Evolutionary conservation across 1,140 invertebrate genomes (phyloP), one percentile per base, ranked within the genome.

Genomic region (Trichonephila inaurata): DNA sequence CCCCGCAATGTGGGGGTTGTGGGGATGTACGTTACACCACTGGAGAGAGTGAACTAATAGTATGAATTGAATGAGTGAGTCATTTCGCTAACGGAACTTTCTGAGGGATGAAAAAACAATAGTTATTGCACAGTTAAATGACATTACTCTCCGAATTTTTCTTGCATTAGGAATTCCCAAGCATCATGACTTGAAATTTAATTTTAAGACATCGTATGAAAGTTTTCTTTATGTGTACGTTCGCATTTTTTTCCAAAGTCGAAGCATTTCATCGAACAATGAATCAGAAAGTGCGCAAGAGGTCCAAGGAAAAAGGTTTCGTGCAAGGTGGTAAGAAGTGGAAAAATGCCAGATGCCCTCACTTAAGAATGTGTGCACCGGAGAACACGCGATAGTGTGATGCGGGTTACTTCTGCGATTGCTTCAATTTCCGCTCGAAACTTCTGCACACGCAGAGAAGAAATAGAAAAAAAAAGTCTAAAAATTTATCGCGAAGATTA

Each of bases 401-500:
- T 87, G 85, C 85, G 28, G 85, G 85, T 64, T 87, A 66, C 51
- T 61, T 87, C 28, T 24, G 44, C 44, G 83, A 86, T 86, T 62
- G 60, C n/a, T 64, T 64, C 85, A 87, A 87, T 87, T 87, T 87
- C 85, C 85, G 85, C 61, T 28, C 51, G 8, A 19, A 51, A 58
- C 21, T 62, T 62, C 51, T 64, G 33, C 12, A 60, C 58, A 87
- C 58, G 61, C n/a, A 87, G 24, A 3, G 19, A 16, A 40, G 85
- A 64, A 21, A 60, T 51, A n/a, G 12, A n/a, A 40, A 24, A 40
- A 77, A 24, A 40, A 77, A n/a, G 18, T 16, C 24, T 24, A 60
- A 24, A 33, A 87, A 33, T 87, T 87, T 87, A 87, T 87, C 85
- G 51, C 28, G 61, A 87, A 87, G 85, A 87, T 87, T 87, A 87